A percentile compares a stretch with the other conserved stretches of the same genome.
Conservation (phyloP, 1,140 invertebrate genomes). For the Manduca sexta region DNA sequence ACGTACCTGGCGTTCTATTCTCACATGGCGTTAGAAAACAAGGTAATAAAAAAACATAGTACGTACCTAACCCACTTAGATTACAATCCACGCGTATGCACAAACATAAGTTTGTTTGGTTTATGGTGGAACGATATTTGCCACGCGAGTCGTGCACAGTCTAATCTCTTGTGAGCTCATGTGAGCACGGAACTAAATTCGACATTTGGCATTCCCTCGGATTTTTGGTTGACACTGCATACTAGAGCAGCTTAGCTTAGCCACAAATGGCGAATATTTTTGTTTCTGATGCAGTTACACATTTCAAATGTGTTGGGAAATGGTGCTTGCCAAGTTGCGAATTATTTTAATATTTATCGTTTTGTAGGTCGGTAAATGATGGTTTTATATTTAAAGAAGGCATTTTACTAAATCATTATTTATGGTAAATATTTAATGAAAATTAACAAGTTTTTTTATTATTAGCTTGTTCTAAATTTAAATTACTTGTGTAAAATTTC, state of each 20-base stretch:
- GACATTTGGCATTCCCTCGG: slow-evolving; percentile 11
- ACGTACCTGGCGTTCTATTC: too few species aligned
- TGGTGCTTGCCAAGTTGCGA: too few species aligned
- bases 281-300: too few species aligned
- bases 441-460: too few species aligned
- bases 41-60: neutral
- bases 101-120: slow-evolving; percentile 19
- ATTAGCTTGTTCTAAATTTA: too few species aligned
- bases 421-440: too few species aligned
- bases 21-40: neutral
- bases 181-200: slow-evolving; percentile 24
- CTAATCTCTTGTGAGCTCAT: slow-evolving; percentile 28
- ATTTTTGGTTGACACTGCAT: slow-evolving; percentile 12
- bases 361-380: too few species aligned
- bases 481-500: too few species aligned
- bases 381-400: too few species aligned
- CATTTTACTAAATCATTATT: too few species aligned
- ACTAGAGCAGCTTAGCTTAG: neutral
- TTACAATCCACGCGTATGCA: slow-evolving; percentile 1
- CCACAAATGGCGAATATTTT: neutral
- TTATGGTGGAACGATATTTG: slow-evolving; percentile 20
- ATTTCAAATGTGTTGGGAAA: too few species aligned
- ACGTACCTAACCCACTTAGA: slow-evolving; percentile 3
- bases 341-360: too few species aligned
- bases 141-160: slow-evolving; percentile 9